phyloP scores from a whole-genome alignment of 2,888 invertebrate species.

The Platypus cylindrus region DNA sequence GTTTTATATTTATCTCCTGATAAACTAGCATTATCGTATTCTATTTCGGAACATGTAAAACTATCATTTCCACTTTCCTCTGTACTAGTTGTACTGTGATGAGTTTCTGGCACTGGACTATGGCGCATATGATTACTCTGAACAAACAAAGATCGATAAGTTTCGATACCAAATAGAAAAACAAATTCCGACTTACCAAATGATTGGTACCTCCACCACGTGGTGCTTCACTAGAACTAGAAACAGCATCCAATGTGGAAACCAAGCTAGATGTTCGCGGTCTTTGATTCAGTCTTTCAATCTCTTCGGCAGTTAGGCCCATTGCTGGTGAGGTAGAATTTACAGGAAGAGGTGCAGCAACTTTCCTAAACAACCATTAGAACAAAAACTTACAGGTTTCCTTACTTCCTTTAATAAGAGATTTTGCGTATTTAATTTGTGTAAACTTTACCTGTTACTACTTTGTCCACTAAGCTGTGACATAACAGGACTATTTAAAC shows the following conservation, averaged over 20 bases:
- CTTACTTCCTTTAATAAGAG: too few relatives aligned
- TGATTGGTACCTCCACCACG: conserved; percentile 54
- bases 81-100: conserved; percentile 69
- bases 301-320: conserved; percentile 86
- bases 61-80: conserved; percentile 94
- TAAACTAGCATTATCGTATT: conserved; percentile 83
- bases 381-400: conserved; percentile 31
- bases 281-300: conserved; percentile 66
- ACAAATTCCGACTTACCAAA: conserved; percentile 34
- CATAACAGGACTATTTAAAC: conserved; percentile 86
- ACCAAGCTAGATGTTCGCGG: conserved; percentile 80
- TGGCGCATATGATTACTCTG: conserved; percentile 17
- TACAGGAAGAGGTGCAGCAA: conserved; percentile 54
- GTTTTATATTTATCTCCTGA: conserved; percentile 59
- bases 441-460: conserved; percentile 49
- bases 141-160: conserved; percentile 4
- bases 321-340: conserved; percentile 58
- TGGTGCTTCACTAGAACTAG: conserved; percentile 74
- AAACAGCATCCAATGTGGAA: conserved; percentile 86
- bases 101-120: conserved; percentile 58
- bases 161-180: too few relatives aligned
- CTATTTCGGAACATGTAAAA: conserved; percentile 96
- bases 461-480: conserved; percentile 81
- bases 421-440: background rate
- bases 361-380: conserved; percentile 41